Evolutionary conservation across 92 coral and sea anemone genomes (phyloP).

Genomic region (Chrysogorgia sp.): DNA sequence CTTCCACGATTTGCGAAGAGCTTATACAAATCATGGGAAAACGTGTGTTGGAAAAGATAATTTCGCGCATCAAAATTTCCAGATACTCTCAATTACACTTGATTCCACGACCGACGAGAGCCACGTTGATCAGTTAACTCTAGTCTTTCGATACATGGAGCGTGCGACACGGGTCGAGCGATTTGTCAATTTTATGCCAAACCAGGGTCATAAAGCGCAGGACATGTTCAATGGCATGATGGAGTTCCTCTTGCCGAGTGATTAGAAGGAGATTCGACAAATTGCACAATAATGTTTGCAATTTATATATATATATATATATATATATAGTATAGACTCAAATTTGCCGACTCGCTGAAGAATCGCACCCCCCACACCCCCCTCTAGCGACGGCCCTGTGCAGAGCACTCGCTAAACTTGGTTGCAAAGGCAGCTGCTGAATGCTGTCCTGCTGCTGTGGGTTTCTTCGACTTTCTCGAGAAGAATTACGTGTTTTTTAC

Average conservation of each 20-base stretch:
- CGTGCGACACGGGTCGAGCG: not conserved
- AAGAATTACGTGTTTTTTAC: too few species aligned
- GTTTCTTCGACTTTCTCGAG: not conserved
- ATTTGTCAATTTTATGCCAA: not conserved
- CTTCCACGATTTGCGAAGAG: not conserved
- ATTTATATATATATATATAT: not conserved
- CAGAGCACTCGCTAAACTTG: constrained; percentile 2
- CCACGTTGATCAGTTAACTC: not conserved
- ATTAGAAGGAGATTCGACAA: not conserved
- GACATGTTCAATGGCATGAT: not conserved
- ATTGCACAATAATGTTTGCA: not conserved
- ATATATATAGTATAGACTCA: not conserved
- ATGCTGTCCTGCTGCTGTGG: not conserved
- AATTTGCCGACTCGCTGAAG: too few species aligned
- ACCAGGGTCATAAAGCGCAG: not conserved
- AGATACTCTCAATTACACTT: not conserved
- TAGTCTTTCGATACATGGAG: not conserved
- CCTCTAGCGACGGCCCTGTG: not conserved
- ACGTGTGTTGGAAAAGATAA: not conserved
- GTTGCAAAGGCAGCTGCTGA: not conserved
- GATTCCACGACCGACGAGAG: not conserved
- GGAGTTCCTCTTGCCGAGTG: not conserved
- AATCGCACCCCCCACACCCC: too few species aligned
- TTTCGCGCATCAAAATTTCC: not conserved
- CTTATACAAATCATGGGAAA: not conserved